Conservation (phyloP, 2,113 vertebrate species). For the Albula glossodonta region DNA sequence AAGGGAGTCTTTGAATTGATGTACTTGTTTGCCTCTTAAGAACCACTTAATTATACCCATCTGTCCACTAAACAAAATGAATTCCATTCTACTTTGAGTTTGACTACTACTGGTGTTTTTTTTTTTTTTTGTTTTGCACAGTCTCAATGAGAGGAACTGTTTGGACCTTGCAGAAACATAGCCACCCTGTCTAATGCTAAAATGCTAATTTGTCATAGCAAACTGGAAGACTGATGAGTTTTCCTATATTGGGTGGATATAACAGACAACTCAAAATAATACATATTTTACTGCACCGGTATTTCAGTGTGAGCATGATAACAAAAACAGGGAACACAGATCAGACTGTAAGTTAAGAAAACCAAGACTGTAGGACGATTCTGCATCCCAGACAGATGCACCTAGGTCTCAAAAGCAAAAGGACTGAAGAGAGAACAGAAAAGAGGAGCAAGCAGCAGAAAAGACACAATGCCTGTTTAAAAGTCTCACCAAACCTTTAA, state of each 20-base stretch:
- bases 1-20: not conserved
- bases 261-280: not conserved
- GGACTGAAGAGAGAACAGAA: constrained; percentile 11
- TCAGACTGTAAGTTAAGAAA: not conserved
- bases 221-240: not conserved
- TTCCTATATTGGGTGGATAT: not conserved
- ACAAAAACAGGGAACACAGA: not conserved
- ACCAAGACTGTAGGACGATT: too few relatives aligned
- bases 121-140: not conserved
- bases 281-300: not conserved
- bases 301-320: not conserved
- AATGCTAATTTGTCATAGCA: not conserved
- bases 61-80: not conserved
- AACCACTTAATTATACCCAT: too few relatives aligned
- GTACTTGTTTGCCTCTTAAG: too few relatives aligned
- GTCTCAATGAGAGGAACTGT: not conserved
- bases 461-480: constrained; percentile 34
- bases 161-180: not conserved
- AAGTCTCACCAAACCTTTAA: constrained; percentile 52
- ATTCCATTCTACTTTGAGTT: not conserved
- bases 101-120: not conserved
- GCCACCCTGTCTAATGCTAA: not conserved
- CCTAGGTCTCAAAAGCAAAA: not conserved
- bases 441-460: not conserved
- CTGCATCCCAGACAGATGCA: too few relatives aligned